Conservation (phyloP, 2,113 vertebrate genomes). For the Marcusenius ussheri region DNA sequence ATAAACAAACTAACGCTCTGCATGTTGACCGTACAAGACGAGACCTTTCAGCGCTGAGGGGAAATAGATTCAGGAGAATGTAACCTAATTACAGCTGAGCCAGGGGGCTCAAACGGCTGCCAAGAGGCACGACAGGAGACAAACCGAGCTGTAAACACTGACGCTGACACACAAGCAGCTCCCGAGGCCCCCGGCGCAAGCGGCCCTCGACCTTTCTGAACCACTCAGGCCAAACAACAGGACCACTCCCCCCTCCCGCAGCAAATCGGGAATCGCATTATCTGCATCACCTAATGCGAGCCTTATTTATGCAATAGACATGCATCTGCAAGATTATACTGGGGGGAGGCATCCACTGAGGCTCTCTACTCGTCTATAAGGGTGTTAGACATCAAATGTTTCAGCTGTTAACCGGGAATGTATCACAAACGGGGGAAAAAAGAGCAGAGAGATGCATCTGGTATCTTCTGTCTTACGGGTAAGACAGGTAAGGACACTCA, state of each 20-base stretch:
- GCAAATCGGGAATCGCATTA: not conserved
- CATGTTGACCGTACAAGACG: not conserved
- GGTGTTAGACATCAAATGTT: not conserved
- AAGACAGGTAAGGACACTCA: not conserved
- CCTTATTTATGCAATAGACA: not conserved
- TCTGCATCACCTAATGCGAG: too few relatives aligned
- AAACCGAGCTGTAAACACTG: not conserved
- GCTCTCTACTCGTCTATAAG: too few relatives aligned
- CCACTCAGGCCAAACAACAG: not conserved
- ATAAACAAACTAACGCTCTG: not conserved
- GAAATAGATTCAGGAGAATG: slow-evolving; percentile 4
- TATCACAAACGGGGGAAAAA: not conserved
- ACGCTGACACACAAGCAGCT: not conserved
- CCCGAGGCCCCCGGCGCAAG: not conserved
- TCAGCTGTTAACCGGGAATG: not conserved
- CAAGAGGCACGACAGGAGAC: not conserved
- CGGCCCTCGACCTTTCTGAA: not conserved
- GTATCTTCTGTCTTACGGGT: not conserved
- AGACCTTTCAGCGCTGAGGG: not conserved
- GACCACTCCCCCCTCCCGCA: not conserved
- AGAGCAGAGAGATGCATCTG: not conserved
- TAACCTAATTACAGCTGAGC: not conserved
- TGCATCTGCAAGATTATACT: not conserved
- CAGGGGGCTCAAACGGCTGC: not conserved
- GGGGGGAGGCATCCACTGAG: not conserved